Evolutionary conservation across 1,140 invertebrate genomes (phyloP).

Genomic region (Patella vulgata): DNA sequence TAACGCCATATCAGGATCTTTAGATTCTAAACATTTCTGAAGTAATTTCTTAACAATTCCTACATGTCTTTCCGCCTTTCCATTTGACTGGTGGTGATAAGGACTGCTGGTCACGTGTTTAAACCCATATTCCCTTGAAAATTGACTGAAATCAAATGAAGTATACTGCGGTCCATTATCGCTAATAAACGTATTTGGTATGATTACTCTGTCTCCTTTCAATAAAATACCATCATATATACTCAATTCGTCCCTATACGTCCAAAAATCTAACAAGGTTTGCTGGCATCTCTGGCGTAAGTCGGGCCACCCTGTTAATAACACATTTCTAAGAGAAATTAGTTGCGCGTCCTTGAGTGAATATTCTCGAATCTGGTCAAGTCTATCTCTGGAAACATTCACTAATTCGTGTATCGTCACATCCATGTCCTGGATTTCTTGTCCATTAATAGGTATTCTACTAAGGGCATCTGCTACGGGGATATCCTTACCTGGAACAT

Average conservation of each 20-base stretch:
- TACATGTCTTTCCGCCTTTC: slow-evolving; percentile 26
- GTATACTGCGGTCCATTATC: slow-evolving; percentile 22
- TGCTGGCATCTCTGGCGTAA: neutral
- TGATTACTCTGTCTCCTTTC: too few relatives aligned
- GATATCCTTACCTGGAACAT: slow-evolving; percentile 31
- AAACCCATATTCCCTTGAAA: neutral
- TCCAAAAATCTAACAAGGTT: neutral
- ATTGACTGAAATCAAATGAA: neutral
- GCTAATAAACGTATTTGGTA: slow-evolving; percentile 3
- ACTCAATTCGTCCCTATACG: neutral
- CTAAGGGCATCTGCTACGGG: slow-evolving; percentile 35
- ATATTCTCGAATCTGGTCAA: slow-evolving; percentile 5
- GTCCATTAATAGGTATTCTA: slow-evolving; percentile 1
- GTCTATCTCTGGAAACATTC: slow-evolving; percentile 1
- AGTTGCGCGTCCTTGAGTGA: too few relatives aligned
- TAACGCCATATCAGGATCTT: slow-evolving; percentile 16
- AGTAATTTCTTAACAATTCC: slow-evolving; percentile 26
- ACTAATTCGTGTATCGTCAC: slow-evolving; percentile 4
- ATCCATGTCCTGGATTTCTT: neutral
- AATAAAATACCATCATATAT: neutral
- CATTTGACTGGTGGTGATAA: slow-evolving; percentile 23
- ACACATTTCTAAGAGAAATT: too few relatives aligned
- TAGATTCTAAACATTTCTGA: slow-evolving; percentile 9
- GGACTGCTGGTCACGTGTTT: slow-evolving; percentile 1
- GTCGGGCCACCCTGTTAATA: slow-evolving; percentile 2